phyloP scores from a whole-genome alignment of 1,140 invertebrate genomes.

The Oncopodura yosiiana region DNA sequence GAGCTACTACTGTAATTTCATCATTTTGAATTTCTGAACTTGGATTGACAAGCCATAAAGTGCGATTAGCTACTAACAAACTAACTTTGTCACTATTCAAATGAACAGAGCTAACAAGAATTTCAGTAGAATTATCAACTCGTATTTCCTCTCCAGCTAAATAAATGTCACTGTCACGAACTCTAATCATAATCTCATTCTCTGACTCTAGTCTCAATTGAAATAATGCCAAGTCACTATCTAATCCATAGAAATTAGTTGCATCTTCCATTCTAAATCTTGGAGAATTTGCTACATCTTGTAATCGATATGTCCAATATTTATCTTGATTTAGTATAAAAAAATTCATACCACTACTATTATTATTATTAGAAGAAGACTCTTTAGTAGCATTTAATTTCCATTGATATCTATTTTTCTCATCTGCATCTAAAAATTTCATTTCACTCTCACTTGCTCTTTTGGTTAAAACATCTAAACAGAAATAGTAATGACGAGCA shows the following conservation, averaged over 20 bases:
- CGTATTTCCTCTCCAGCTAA: slow-evolving; percentile 16
- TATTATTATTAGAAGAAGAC: background rate
- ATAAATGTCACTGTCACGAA: slow-evolving; percentile 12
- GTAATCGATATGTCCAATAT: slow-evolving; percentile 21
- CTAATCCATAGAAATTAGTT: slow-evolving; percentile 1
- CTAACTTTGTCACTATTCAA: slow-evolving; percentile 4
- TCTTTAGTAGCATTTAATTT: slow-evolving; percentile 18
- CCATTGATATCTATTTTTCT: slow-evolving; percentile 16
- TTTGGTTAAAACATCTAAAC: slow-evolving; percentile 21
- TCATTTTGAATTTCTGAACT: too few relatives aligned
- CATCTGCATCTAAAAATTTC: slow-evolving; percentile 13
- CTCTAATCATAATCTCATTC: slow-evolving; percentile 16
- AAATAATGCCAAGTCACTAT: slow-evolving; percentile 14
- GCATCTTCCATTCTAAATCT: slow-evolving; percentile 21
- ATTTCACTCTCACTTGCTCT: slow-evolving; percentile 5
- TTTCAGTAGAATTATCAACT: slow-evolving; percentile 11
- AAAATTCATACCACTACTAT: too few relatives aligned
- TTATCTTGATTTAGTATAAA: slow-evolving; percentile 20
- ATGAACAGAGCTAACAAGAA: slow-evolving; percentile 20
- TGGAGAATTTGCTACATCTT: slow-evolving; percentile 18
- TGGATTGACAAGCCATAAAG: too few relatives aligned
- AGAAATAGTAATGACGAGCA: slow-evolving; percentile 17
- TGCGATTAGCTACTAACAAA: too few relatives aligned
- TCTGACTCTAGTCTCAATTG: slow-evolving; percentile 14
- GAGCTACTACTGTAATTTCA: too few relatives aligned